Base-by-base conservation (phyloP, 2,888 invertebrate genomes). In the Macrosoma leucophasiata region DNA sequence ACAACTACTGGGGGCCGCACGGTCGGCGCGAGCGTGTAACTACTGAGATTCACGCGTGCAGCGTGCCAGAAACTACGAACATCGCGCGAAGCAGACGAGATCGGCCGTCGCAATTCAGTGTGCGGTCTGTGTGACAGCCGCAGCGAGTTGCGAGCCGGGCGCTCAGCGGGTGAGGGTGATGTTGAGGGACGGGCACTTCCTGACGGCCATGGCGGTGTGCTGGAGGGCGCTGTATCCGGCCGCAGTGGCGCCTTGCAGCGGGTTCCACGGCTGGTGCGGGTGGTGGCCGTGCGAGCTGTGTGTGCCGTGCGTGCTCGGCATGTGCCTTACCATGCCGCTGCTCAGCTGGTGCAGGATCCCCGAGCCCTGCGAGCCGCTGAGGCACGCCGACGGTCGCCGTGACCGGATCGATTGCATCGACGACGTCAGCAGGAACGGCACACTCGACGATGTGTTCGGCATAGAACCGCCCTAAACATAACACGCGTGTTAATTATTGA, bases 281-380 rank as follows among this genome's bases (percentile, higher is more conserved):
- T 56, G 66, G 52, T 62, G 65, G 52, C 58, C 60, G 63, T 84
- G 85, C 69, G 79, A 84, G 65, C 85, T 87, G 78, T 88, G 88
- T 30, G 27, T 7, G 18, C 25, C 10, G 17, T 33, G 31, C 21
- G 28, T 21, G 11, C 19, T 11, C 65, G 89, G 89, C 75, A 90
- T 86, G 84, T 90, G 91, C 88, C 94, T 94, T 93, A 95, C 95
- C 93, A 96, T 92, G 88, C 94, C 95, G 81, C 92, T 91, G 88
- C 95, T 94, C 71, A 96, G 87, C 79, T 95, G 95, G 67, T 95
- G 95, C 52, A 96, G 84, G 43, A 96, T 84, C 48, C 93, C 92
- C 45, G 91, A 88, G 58, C 91, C 91, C 59, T 88, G 89, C 32
- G 90, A 89, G 56, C 88, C 87, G 64, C 91, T 90, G 49, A 91